Base-by-base conservation (phyloP, 2,888 invertebrate genomes). In the Euzophera pinguis region DNA sequence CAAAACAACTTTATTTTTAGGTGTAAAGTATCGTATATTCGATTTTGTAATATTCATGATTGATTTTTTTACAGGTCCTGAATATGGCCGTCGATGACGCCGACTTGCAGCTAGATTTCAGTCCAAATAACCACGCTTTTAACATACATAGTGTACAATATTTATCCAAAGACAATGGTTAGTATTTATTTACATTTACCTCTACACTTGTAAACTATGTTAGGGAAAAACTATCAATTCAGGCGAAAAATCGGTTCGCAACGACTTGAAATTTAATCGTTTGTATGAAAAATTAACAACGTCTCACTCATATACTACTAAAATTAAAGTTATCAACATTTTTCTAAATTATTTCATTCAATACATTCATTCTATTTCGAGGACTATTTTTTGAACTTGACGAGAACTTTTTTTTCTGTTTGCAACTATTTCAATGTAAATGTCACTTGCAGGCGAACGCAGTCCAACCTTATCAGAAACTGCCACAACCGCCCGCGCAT, bases 41-140 rank as follows among this genome's bases (percentile, higher is more conserved):
- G 48, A 9, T 57, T 55, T 47, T 34, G 12, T 12, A 12, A 6
- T 53, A 52, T 8, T 54, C 6, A 16, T 42, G 22, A 37, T 35
- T 43, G 14, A 3, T 3, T 14, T 55, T 53, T 53, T 72, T 65
- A 0, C 63, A 90, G 92, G 95, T 97, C 39, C 87, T 97, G 1
- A 97, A 97, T 62, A 97, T 97, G 97, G 96, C 96, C 58, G 97
- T 98, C 1, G 94, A 96, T 1, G 97, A 97, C 66, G 94, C 95
- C 56, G 97, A 97, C 75, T 77, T 97, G 34, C 97, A 97, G 73
- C 81, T 97, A 53, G 97, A 97, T 79, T 96, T 96, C 74, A 96
- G 96, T 78, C 66, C 88, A 2, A 95, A 95, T 63, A 96, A 96
- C 78, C 96, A 96, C 71, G 95, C 96, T 0, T 97, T 96, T 73